phyloP scores from a whole-genome alignment of 2,888 invertebrate species.

The Linnaemya tessellans region DNA sequence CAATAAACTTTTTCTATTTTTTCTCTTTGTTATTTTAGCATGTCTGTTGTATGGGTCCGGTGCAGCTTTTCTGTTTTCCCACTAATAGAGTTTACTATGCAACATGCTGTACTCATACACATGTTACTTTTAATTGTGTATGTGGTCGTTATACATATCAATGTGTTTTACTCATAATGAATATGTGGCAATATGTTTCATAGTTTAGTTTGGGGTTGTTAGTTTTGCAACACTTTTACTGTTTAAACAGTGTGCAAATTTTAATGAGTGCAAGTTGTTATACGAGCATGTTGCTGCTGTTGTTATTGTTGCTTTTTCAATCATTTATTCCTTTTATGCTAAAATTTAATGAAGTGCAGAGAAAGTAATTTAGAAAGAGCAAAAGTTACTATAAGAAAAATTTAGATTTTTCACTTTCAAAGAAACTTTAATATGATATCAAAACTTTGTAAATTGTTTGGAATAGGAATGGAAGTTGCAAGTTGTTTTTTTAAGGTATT shows the following conservation, averaged over 20 bases:
- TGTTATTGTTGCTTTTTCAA: slow-evolving; percentile 26
- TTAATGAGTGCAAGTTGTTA: slow-evolving; percentile 46
- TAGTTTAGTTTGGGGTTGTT: slow-evolving; percentile 10
- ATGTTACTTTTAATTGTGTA: neutral
- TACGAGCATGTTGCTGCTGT: slow-evolving; percentile 11
- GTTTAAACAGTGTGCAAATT: slow-evolving; percentile 34
- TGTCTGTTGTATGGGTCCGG: slow-evolving; percentile 47
- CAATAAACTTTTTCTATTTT: slow-evolving; percentile 19
- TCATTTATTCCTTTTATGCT: slow-evolving; percentile 26
- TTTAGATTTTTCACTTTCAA: slow-evolving; percentile 26
- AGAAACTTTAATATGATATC: neutral
- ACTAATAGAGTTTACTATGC: neutral
- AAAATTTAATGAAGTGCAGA: slow-evolving; percentile 48
- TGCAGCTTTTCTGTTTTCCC: slow-evolving; percentile 45
- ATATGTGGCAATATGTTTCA: slow-evolving; percentile 5
- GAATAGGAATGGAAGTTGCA: too few relatives aligned
- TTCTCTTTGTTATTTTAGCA: slow-evolving; percentile 5
- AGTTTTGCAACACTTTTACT: slow-evolving; percentile 33
- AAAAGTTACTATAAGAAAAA: slow-evolving; percentile 30
- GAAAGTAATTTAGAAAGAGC: slow-evolving; percentile 42
- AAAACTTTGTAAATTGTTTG: neutral
- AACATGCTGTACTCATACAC: neutral
- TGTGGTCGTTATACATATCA: neutral
- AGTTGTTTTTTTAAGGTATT: too few relatives aligned
- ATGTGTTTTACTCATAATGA: slow-evolving; percentile 22